phyloP scores from a whole-genome alignment of 1,140 invertebrate genomes.

The Lordiphosa stackelbergi region DNA sequence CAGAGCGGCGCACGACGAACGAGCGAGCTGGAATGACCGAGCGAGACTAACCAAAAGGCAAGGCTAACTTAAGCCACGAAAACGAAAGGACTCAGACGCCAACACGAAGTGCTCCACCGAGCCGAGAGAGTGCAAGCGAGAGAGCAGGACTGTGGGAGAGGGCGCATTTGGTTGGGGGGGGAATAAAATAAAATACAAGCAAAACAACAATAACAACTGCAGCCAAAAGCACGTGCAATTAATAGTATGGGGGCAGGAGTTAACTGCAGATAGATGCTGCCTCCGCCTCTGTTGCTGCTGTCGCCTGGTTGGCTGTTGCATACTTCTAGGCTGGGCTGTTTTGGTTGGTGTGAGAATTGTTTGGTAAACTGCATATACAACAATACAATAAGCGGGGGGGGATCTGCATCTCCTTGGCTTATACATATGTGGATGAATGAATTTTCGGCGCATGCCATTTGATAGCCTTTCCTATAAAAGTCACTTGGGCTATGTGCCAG shows the following conservation, averaged over 20 bases:
- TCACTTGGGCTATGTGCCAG: slow-evolving; percentile 68
- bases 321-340: slow-evolving; percentile 50
- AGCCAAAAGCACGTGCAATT: slow-evolving; percentile 57
- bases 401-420: slow-evolving; percentile 11
- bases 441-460: slow-evolving; percentile 70
- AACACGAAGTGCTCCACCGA: slow-evolving; percentile 18
- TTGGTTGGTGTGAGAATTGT: slow-evolving; percentile 63
- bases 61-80: slow-evolving; percentile 39
- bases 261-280: not conserved
- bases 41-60: slow-evolving; percentile 57
- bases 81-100: slow-evolving; percentile 22
- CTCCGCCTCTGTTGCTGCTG: slow-evolving; percentile 23
- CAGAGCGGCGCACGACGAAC: slow-evolving; percentile 65
- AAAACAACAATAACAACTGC: slow-evolving; percentile 61
- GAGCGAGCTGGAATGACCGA: slow-evolving; percentile 73
- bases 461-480: slow-evolving; percentile 68
- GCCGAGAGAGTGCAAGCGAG: slow-evolving; percentile 16
- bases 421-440: slow-evolving; percentile 58
- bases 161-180: slow-evolving; percentile 44
- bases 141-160: slow-evolving; percentile 1
- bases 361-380: slow-evolving; percentile 75
- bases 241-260: slow-evolving; percentile 23
- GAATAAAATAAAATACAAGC: slow-evolving; percentile 75
- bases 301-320: slow-evolving; percentile 65
- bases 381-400: slow-evolving; percentile 64